Evolutionary conservation across 1,140 invertebrate species (phyloP), one percentile per base, ranked within the genome.

Genomic region (Drosophila bocqueti): DNA sequence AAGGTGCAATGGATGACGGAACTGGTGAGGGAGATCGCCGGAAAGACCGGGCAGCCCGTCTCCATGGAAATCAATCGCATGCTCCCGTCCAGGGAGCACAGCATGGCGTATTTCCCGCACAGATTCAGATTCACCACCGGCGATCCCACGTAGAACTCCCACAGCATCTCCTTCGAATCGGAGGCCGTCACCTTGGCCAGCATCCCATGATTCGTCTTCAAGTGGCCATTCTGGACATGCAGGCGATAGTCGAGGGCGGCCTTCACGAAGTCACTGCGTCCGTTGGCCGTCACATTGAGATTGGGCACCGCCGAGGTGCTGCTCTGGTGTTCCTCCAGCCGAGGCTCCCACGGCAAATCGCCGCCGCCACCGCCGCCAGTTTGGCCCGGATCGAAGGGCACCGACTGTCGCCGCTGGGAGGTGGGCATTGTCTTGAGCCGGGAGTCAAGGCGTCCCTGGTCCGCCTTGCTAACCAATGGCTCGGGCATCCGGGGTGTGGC

Each of bases 41-140:
- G 92, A 54, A 93, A 77, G n/a, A 86, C 75, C 1, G 83, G 63
- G 10, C 60, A 81, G 29, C 92, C 92, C 10, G 81, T 93, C 7
- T 72, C 52, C 78, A 93, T 84, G 42, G 81, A 42, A 13, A 93
- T 47, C 15, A 93, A 66, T 11, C 92, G 81, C 63, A 93, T 65
- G 34, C 85, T 91, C 26, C 92, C 89, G 59, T 93, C 92, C 34
- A 92, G 65, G 21, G 89, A 89, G 62, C 92, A 91, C 24, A 93
- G 57, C 79, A 93, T 83, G 16, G 82, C 89, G 46, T 91, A 93
- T 60, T 93, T 93, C 2, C 69, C 66, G 47, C 91, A 93, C 40
- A 93, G 78, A 81, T 91, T 91, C 43, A 92, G 89, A 66, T 91
- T 93, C 9, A 91, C 79, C 43, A 93, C 65, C 11, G 92, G 89